Evolutionary conservation across 2,888 invertebrate genomes (phyloP), one percentile per base, ranked within the genome.

Genomic region (Alloscopus bannaensis): DNA sequence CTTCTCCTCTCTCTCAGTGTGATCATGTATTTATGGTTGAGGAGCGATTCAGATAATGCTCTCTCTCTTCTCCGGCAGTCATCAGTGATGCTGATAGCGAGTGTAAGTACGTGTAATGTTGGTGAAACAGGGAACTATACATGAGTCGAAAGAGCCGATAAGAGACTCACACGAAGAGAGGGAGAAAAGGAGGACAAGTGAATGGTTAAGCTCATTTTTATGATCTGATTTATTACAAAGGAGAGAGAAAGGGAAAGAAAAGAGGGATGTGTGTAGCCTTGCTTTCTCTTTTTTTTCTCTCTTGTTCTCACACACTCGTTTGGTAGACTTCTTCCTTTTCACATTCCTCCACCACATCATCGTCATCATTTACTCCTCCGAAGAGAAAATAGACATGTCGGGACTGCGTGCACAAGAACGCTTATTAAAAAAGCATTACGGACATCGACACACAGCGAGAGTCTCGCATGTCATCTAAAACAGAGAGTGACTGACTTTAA

Each of bases 361-460:
- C 24, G 4, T 55, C 24, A 13, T 55, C 55, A 24, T 55, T 4
- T 11, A 8, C 8, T 6, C 36, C 8, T 11, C 18, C 8, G 47
- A 47, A 36, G 47, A 18, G 18, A 47, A 47, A 47, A 47, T 47
- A 47, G 47, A 47, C 47, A n/a, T 47, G 8, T 47, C n/a, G n/a
- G n/a, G n/a, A n/a, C n/a, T 47, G 8, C 36, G 36, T 4, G 18
- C 8, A 47, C 11, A n/a, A 6, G 18, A 18, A 31, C 26, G 22
- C 76, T 76, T 76, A 76, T 76, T 76, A 76, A 76, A 76, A 76
- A 68, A 45, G 68, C 76, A 76, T 76, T 76, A 69, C 76, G 47
- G 59, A 66, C 66, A 75, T 50, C 65, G 62, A 59, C 47, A 55
- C 52, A 52, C 31, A 65, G 18, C 59, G 31, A 11, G 28, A 36